These are phyloP conservation scores for Pyrrhosoma nymphula DNA, from an alignment of 2,888 invertebrate species.

Conservation along the genomic window DNA sequence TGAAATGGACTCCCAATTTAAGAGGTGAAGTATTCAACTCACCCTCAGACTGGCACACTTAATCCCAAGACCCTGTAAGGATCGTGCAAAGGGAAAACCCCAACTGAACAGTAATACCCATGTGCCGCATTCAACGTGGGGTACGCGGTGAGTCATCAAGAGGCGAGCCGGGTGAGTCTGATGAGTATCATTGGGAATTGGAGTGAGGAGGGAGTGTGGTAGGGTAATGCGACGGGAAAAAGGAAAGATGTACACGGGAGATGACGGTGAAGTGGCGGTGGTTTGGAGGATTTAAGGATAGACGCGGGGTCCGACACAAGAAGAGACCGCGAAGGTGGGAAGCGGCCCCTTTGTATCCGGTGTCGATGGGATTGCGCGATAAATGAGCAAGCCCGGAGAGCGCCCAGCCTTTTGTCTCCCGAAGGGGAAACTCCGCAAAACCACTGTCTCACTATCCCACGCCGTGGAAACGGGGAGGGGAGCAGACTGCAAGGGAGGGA, in stretches of 20 bases:
- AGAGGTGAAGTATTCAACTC: neutral
- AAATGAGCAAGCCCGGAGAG: neutral
- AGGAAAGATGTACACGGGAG: neutral
- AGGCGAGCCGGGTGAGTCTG: neutral
- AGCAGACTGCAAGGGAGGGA: no score
- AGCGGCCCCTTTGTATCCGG: neutral
- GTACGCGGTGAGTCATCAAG: neutral
- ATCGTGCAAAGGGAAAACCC: neutral
- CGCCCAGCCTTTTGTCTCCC: neutral
- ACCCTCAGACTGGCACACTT: neutral
- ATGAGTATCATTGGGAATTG: neutral
- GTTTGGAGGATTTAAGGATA: neutral
- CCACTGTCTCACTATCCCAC: neutral
- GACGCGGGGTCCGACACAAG: neutral
- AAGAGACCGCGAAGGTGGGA: neutral
- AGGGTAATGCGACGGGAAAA: neutral
- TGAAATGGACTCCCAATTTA: neutral
- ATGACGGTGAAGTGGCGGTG: no score
- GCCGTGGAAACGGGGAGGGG: neutral
- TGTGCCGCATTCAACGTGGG: neutral
- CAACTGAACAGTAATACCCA: neutral
- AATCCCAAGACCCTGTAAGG: neutral
- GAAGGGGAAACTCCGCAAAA: neutral
- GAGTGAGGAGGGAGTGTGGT: no score
- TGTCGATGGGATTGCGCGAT: conserved; percentile 20